These are phyloP conservation scores for Aphidius gifuensis DNA, from an alignment of 1,140 invertebrate genomes.

Conservation along the genomic window DNA sequence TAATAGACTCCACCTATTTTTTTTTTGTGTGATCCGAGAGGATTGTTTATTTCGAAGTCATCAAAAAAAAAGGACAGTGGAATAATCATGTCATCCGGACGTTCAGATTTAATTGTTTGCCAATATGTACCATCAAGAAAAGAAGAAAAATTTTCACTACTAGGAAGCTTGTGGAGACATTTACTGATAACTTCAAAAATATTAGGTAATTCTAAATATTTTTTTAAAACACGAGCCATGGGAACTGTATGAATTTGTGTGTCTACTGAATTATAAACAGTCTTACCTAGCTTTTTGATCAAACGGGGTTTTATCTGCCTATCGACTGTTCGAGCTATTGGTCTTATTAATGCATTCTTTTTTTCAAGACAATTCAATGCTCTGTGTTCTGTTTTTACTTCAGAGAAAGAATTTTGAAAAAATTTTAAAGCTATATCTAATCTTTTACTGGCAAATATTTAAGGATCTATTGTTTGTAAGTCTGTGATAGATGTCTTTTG, in stretches of 20 bases:
- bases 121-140: neutral
- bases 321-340: neutral
- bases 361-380: neutral
- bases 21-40: neutral
- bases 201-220: constrained; percentile 17
- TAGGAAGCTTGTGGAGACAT: neutral
- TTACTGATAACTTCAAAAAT: neutral
- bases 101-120: neutral
- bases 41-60: constrained; percentile 1
- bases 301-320: too few relatives aligned
- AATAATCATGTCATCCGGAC: neutral
- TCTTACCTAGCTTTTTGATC: too few relatives aligned
- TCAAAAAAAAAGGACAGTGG: neutral
- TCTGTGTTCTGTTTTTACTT: neutral
- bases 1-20: constrained; percentile 20
- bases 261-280: too few relatives aligned
- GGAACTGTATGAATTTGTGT: too few relatives aligned
- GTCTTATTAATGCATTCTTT: neutral
- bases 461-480: neutral
- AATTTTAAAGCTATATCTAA: neutral
- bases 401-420: neutral
- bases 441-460: neutral
- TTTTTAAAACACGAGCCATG: constrained; percentile 3
- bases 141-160: neutral
- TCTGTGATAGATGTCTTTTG: neutral